Base-by-base conservation (phyloP, 2,888 invertebrate species). In the Xiphydria camelus region DNA sequence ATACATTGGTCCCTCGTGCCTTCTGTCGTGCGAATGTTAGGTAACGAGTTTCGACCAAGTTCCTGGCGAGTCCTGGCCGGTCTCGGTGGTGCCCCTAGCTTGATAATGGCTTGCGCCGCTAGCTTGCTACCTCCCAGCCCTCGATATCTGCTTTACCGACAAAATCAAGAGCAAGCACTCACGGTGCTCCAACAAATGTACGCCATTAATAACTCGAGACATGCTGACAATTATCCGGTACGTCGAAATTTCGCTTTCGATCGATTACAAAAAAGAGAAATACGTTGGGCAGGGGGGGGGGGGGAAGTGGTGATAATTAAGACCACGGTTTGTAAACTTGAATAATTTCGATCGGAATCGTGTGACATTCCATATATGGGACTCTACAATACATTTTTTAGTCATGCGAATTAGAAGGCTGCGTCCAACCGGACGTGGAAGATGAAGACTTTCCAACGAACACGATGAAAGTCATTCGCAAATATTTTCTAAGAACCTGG, bases 131-230 rank as follows among this genome's bases (percentile, higher is more conserved):
- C 77, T 49, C 66, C 72, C 21, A 78, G 77, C 61, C 77, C 79
- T 1, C 64, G 79, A 42, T 76, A 68, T 53, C 64, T 76, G 18
- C 53, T 79, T 3, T 70, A 72, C 36, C 63, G 62, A 21, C 70
- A 68, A 43, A 67, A 68, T 23, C 61, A 65, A 18, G 64, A 65
- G 20, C 60, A 74, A 43, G 77, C 79, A 2, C 38, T 75, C 2
- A 45, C 65, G 12, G 64, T 76, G 3, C 51, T 79, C 2, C 78
- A 75, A 49, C 75, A 77, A 48, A 77, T 78, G 18, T 79, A 75
- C 53, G 76, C 79, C 9, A 73, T 79, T 33, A 79, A 79, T 54
- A 75, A 69, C 53, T 78, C 78, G 2, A 73, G 65, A 50, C 77
- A 78, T 50, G 68, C 68, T 14, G 74, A 77, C 40, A 70, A 72